Percentiles rank a stretch among this genome's conserved stretches.
phyloP scores from a whole-genome alignment of 2,888 invertebrate species.

The Masnerella sp. region DNA sequence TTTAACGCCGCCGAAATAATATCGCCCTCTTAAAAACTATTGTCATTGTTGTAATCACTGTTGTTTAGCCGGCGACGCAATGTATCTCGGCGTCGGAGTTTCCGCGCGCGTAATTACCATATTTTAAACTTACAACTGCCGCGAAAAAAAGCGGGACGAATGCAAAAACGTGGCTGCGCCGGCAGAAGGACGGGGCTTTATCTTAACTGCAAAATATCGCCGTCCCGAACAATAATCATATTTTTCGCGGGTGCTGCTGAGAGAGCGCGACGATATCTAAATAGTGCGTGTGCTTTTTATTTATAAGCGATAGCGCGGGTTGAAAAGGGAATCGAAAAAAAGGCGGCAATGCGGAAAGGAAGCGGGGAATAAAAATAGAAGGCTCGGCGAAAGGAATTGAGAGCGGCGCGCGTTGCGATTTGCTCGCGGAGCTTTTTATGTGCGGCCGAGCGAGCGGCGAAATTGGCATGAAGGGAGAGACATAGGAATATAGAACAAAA shows the following conservation, averaged over 20 bases:
- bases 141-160: conserved; percentile 12
- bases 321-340: conserved; percentile 1
- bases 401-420: conserved; percentile 28
- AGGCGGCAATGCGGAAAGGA: background rate
- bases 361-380: conserved; percentile 3
- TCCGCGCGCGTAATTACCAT: conserved; percentile 52
- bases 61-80: conserved; percentile 40
- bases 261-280: conserved; percentile 13
- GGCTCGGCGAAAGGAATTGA: conserved; percentile 22
- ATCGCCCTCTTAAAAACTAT: conserved; percentile 19
- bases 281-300: conserved; percentile 30
- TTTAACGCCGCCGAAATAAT: conserved; percentile 39
- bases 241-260: conserved; percentile 10
- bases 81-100: conserved; percentile 37
- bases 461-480: conserved; percentile 53
- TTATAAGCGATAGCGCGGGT: conserved; percentile 34
- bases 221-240: conserved; percentile 46
- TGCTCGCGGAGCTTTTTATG: conserved; percentile 42
- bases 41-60: conserved; percentile 40
- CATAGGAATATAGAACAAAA: conserved; percentile 51
- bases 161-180: background rate
- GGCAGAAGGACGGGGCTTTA: conserved; percentile 24
- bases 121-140: conserved; percentile 54
- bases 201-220: conserved; percentile 52
- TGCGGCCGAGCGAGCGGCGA: conserved; percentile 38